Evolutionary conservation across 37 sponge, comb jelly and placozoan genomes (phyloP).

Genomic region (Corticium candelabrum): DNA sequence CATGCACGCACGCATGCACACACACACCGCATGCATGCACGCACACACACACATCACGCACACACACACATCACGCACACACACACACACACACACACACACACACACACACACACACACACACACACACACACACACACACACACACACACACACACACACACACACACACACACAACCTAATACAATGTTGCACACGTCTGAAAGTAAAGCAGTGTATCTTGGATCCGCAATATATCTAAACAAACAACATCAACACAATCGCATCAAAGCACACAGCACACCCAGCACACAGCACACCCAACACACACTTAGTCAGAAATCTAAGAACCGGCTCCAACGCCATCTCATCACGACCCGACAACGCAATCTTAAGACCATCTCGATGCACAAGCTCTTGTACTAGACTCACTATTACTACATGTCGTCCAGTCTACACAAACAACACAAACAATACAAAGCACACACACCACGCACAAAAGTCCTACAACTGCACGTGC

Average conservation of each 20-base stretch:
- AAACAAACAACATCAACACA: not conserved
- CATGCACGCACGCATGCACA: conserved; percentile 43
- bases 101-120: conserved; percentile 23
- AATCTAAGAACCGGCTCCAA: conserved; percentile 74
- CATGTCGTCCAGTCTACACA: conserved; percentile 2
- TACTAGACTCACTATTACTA: conserved; percentile 60
- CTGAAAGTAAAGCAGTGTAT: conserved; percentile 42
- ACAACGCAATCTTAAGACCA: conserved; percentile 69
- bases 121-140: conserved; percentile 27
- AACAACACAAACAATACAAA: not conserved
- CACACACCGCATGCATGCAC: too few relatives aligned
- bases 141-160: conserved; percentile 13
- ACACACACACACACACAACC: conserved; percentile 38
- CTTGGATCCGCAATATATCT: conserved; percentile 39
- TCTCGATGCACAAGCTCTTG: conserved; percentile 85
- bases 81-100: conserved; percentile 12
- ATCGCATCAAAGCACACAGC: not conserved
- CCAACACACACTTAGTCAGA: conserved; percentile 20
- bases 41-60: too few relatives aligned
- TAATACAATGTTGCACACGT: conserved; percentile 41
- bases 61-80: too few relatives aligned
- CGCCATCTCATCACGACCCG: conserved; percentile 65
- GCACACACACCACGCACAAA: not conserved
- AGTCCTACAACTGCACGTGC: not conserved
- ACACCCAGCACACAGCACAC: not conserved